Conservation (phyloP, 2,113 vertebrate species). For the Chaetura pelagica region DNA sequence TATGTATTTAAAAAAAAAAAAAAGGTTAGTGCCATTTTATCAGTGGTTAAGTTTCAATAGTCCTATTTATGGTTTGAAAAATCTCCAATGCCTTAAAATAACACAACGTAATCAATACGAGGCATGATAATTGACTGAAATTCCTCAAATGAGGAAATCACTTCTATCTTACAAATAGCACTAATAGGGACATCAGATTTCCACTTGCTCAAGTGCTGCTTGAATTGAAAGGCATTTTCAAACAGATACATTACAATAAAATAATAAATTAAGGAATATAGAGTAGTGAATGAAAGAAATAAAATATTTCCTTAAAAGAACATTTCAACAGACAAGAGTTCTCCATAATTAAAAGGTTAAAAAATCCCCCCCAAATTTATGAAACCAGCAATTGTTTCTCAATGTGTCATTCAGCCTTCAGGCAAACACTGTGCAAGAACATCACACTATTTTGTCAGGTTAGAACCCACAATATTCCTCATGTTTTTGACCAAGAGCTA, state of each 20-base stretch:
- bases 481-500: not conserved
- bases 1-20: not conserved
- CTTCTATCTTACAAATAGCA: constrained; percentile 52
- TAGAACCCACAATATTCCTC: not conserved
- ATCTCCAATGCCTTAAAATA: not conserved
- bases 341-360: not conserved
- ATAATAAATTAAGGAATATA: not conserved
- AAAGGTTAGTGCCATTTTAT: not conserved
- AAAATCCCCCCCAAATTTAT: not conserved
- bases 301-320: not conserved
- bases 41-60: not conserved
- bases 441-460: not conserved
- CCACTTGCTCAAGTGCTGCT: not conserved
- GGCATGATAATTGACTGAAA: constrained; percentile 55
- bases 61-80: not conserved
- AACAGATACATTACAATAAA: not conserved
- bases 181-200: constrained; percentile 20
- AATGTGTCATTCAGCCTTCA: not conserved
- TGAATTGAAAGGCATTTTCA: constrained; percentile 39
- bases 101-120: constrained; percentile 63
- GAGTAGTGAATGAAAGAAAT: not conserved
- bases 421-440: not conserved
- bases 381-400: not conserved
- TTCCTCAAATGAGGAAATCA: constrained; percentile 39
- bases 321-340: not conserved